Percentiles rank a stretch among this genome's conserved stretches.
These are phyloP conservation scores for Ectropis grisescens DNA, from an alignment of 1,140 invertebrate genomes.

Conservation along the genomic window DNA sequence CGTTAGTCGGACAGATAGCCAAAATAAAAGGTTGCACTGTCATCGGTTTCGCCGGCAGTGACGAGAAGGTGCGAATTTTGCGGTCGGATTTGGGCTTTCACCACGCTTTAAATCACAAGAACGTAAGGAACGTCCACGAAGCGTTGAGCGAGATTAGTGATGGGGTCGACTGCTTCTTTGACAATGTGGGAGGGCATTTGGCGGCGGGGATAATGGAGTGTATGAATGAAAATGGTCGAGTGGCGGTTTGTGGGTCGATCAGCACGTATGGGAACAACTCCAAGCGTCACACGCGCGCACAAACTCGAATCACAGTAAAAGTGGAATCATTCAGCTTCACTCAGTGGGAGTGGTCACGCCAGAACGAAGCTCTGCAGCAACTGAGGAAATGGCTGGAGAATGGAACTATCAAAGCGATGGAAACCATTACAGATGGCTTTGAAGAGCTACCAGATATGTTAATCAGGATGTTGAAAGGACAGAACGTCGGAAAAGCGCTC, in stretches of 20 bases:
- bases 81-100: conserved; percentile 75
- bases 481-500: conserved; percentile 70
- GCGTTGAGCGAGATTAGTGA: conserved; percentile 67
- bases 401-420: conserved; percentile 67
- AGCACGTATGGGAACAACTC: conserved; percentile 31
- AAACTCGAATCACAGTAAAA: conserved; percentile 28
- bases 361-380: conserved; percentile 29
- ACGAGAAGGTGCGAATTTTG: conserved; percentile 77
- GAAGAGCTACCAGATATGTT: conserved; percentile 71
- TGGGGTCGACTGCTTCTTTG: conserved; percentile 73
- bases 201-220: conserved; percentile 64
- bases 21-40: conserved; percentile 75
- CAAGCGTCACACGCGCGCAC: conserved; percentile 31
- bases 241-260: conserved; percentile 73
- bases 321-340: conserved; percentile 44
- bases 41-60: conserved; percentile 77
- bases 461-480: conserved; percentile 66
- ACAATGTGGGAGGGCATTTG: conserved; percentile 73
- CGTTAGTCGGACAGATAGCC: conserved; percentile 78
- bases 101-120: conserved; percentile 79
- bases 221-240: conserved; percentile 70
- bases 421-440: conserved; percentile 70
- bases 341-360: conserved; percentile 64
- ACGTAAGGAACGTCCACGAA: conserved; percentile 59
- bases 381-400: conserved; percentile 58